Percentiles rank a stretch among this genome's conserved stretches.
phyloP scores from a whole-genome alignment of 2,888 invertebrate species.

The Polylopha cassiicola region DNA sequence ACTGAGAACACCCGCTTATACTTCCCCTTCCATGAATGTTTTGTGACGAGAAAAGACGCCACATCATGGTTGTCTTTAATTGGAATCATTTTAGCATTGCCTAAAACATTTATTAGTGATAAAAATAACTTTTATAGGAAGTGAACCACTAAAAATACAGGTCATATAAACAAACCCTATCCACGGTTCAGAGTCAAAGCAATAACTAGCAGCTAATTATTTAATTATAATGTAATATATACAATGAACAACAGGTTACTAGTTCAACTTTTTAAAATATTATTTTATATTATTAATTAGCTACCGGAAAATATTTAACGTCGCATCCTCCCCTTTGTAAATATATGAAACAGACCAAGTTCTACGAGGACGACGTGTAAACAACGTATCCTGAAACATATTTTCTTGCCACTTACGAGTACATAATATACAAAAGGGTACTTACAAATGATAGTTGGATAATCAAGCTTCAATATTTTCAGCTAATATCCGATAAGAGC shows the following conservation, averaged over 20 bases:
- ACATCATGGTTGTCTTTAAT: conserved; percentile 96
- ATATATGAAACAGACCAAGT: conserved; percentile 48
- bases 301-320: conserved; percentile 22
- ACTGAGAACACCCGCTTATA: conserved; percentile 98
- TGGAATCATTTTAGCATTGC: conserved; percentile 84
- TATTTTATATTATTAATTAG: conserved; percentile 2
- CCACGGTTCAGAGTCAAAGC: not conserved
- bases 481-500: conserved; percentile 48
- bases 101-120: too few species aligned
- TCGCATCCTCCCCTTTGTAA: conserved; percentile 72
- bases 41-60: conserved; percentile 97
- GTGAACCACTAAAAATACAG: too few species aligned
- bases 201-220: conserved; percentile 14
- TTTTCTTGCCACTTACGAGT: conserved; percentile 26
- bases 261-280: not conserved
- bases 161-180: conserved; percentile 10
- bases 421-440: conserved; percentile 27
- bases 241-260: not conserved
- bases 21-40: conserved; percentile 99
- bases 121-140: too few species aligned
- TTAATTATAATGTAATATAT: conserved; percentile 11
- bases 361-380: conserved; percentile 72
- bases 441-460: conserved; percentile 49
- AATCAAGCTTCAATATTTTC: conserved; percentile 44
- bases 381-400: conserved; percentile 49